Percentiles rank a stretch among this genome's conserved stretches.
phyloP scores from a whole-genome alignment of 2,888 invertebrate species.

The Macaria notata region DNA sequence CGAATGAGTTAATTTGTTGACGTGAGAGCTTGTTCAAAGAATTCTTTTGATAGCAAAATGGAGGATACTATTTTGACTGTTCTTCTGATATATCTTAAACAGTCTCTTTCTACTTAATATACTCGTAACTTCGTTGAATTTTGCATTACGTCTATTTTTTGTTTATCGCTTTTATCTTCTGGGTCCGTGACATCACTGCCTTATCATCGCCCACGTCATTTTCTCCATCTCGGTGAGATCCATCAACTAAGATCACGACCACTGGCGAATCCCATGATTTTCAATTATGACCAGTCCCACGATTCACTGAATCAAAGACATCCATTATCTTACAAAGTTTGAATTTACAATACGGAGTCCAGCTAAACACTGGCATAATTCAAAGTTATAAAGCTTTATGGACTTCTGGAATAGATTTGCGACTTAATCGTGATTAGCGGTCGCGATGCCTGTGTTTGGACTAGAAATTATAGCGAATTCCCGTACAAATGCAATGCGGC shows the following conservation, averaged over 20 bases:
- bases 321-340: constrained; percentile 33
- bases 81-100: too few relatives aligned
- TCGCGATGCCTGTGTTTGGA: constrained; percentile 32
- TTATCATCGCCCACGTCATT: constrained; percentile 21
- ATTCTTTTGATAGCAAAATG: too few relatives aligned
- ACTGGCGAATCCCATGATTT: constrained; percentile 55
- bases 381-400: constrained; percentile 29
- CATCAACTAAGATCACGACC: constrained; percentile 52
- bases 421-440: constrained; percentile 35
- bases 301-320: constrained; percentile 42
- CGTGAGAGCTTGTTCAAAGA: too few relatives aligned
- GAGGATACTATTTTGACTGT: too few relatives aligned
- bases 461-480: constrained; percentile 29
- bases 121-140: too few relatives aligned
- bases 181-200: too few relatives aligned
- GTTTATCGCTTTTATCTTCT: too few relatives aligned
- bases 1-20: background rate
- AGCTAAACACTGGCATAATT: constrained; percentile 25
- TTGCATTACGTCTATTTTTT: too few relatives aligned
- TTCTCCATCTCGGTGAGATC: constrained; percentile 42
- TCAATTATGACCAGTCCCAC: constrained; percentile 65
- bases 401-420: constrained; percentile 31
- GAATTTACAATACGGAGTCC: constrained; percentile 26
- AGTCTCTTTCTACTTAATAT: too few relatives aligned
- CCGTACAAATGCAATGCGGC: constrained; percentile 21